Evolutionary conservation across 2,113 vertebrate genomes (phyloP).

Genomic region (Phylloscopus trochilus): DNA sequence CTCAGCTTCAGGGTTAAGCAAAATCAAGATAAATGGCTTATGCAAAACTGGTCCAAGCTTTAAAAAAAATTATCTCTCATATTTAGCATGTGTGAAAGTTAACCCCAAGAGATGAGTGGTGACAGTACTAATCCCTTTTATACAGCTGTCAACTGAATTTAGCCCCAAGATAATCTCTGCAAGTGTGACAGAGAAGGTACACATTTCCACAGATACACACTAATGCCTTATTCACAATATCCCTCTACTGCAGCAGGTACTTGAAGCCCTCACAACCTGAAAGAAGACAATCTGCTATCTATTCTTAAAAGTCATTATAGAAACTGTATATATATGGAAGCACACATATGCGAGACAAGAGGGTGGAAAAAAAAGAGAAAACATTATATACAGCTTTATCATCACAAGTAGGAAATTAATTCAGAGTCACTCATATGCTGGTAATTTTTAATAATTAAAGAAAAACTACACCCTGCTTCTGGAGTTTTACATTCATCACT

Average conservation of each 20-base stretch:
- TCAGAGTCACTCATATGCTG: not conserved
- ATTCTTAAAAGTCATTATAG: not conserved
- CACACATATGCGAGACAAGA: not conserved
- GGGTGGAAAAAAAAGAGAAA: not conserved
- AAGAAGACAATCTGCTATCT: not conserved
- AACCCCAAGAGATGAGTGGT: not conserved
- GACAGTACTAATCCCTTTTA: constrained; percentile 51
- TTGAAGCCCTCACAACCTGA: not conserved
- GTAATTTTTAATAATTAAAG: not conserved
- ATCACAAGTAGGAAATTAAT: not conserved
- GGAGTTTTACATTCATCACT: not conserved
- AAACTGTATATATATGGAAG: not conserved
- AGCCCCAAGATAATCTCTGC: constrained; percentile 12
- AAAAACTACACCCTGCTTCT: not conserved
- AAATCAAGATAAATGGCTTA: constrained; percentile 57
- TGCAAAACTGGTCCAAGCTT: constrained; percentile 18
- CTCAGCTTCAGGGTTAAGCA: not conserved
- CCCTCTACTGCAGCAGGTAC: not conserved
- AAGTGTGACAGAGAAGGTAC: not conserved
- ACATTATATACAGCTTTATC: not conserved
- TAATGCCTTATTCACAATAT: constrained; percentile 5
- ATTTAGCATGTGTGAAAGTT: constrained; percentile 41
- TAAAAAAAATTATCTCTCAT: not conserved
- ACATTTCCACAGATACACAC: not conserved
- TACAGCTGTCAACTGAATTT: constrained; percentile 56